These are phyloP conservation scores for Leptopilina myrica DNA, from an alignment of 2,888 invertebrate genomes.

Conservation along the genomic window DNA sequence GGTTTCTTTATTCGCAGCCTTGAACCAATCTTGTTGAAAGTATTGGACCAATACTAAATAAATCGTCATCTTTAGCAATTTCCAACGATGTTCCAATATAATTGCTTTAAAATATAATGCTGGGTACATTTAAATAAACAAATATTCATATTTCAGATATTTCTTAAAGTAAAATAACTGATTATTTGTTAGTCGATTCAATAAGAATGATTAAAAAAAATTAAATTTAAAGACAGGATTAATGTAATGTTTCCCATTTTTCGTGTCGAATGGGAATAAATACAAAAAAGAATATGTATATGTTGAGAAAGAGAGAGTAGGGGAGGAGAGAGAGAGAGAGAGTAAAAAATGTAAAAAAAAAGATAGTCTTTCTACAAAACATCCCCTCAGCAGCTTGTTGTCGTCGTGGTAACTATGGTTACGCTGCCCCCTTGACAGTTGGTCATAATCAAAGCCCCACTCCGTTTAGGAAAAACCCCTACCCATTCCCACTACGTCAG, in stretches of 20 bases:
- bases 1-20: no score
- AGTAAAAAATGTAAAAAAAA: constrained; percentile 44
- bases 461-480: constrained; percentile 49
- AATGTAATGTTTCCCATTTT: constrained; percentile 18
- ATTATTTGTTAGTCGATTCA: no score
- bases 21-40: no score
- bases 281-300: constrained; percentile 2
- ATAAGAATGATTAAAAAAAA: no score
- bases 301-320: constrained; percentile 16
- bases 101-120: no score
- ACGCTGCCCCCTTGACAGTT: constrained; percentile 71
- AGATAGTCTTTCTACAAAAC: constrained; percentile 62
- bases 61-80: no score
- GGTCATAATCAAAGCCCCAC: constrained; percentile 69
- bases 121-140: no score
- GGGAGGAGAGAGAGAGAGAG: constrained; percentile 48
- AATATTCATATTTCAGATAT: no score
- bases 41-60: no score
- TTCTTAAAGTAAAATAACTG: no score
- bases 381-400: constrained; percentile 72
- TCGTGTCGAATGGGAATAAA: not conserved
- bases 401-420: constrained; percentile 74
- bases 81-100: no score
- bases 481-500: constrained; percentile 53
- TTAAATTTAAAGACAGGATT: not conserved